A percentile compares a stretch with the other conserved stretches of the same genome.
Evolutionary conservation across 2,113 vertebrate species (phyloP).

Genomic region (western clawed frog (Xenopus tropicalis)): DNA sequence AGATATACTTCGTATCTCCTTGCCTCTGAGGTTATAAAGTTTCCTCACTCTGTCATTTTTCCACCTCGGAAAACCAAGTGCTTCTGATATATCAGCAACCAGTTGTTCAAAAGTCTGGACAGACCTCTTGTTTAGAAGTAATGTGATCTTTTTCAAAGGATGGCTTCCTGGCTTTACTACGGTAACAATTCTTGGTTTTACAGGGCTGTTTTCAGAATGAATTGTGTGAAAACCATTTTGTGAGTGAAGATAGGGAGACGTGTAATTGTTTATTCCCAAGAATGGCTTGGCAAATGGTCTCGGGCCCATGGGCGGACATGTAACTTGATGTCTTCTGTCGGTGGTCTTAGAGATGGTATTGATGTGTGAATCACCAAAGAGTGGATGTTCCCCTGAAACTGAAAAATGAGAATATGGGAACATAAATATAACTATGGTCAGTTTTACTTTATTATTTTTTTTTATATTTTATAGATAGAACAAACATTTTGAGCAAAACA

Average conservation of each 20-base stretch:
- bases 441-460: no score
- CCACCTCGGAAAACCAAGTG: slow-evolving; percentile 86
- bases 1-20: slow-evolving; percentile 72
- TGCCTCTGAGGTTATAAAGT: slow-evolving; percentile 80
- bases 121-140: slow-evolving; percentile 85
- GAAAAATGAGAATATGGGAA: no score
- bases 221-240: slow-evolving; percentile 62
- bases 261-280: slow-evolving; percentile 41
- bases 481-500: no score
- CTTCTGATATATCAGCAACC: slow-evolving; percentile 85
- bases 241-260: slow-evolving; percentile 50
- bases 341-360: slow-evolving; percentile 56
- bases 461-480: no score
- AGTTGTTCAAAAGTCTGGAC: slow-evolving; percentile 90
- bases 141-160: slow-evolving; percentile 75
- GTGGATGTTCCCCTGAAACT: slow-evolving; percentile 53
- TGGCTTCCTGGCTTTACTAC: slow-evolving; percentile 75
- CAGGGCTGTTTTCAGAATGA: slow-evolving; percentile 75
- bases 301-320: slow-evolving; percentile 54
- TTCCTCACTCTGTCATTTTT: slow-evolving; percentile 83
- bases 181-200: slow-evolving; percentile 84
- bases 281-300: slow-evolving; percentile 56
- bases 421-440: no score
- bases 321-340: slow-evolving; percentile 59
- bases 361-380: slow-evolving; percentile 53